These are phyloP conservation scores for Drosophila kikkawai DNA, from an alignment of 1,140 invertebrate species.

Conservation along the genomic window DNA sequence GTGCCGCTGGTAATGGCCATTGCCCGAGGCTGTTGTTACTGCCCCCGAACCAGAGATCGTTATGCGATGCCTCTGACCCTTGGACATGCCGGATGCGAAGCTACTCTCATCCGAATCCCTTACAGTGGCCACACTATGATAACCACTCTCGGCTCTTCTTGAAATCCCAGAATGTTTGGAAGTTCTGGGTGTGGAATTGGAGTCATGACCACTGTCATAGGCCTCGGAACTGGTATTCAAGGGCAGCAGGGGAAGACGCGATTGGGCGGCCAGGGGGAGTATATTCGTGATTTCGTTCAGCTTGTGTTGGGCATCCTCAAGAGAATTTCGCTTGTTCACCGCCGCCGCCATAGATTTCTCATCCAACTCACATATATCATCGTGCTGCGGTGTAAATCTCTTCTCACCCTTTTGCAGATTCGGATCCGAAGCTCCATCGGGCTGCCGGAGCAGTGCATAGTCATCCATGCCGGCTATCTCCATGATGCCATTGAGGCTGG, in stretches of 20 bases:
- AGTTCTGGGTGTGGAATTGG: constrained; percentile 89
- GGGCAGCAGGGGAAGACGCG: constrained; percentile 76
- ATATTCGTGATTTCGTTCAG: constrained; percentile 74
- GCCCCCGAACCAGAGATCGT: constrained; percentile 84
- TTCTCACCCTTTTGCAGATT: constrained; percentile 91
- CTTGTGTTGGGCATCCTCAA: constrained; percentile 89
- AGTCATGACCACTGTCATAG: constrained; percentile 93
- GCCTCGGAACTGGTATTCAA: constrained; percentile 86
- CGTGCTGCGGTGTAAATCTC: constrained; percentile 68
- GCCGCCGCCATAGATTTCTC: constrained; percentile 86
- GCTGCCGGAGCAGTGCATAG: constrained; percentile 91
- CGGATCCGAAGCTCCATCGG: constrained; percentile 96
- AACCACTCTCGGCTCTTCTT: constrained; percentile 92
- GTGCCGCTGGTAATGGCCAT: constrained; percentile 69
- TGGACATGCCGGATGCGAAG: constrained; percentile 91
- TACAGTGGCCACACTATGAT: constrained; percentile 91
- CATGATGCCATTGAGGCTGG: constrained; percentile 85
- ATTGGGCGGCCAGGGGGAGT: constrained; percentile 86
- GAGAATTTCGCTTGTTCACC: constrained; percentile 86
- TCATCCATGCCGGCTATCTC: constrained; percentile 87
- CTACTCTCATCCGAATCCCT: constrained; percentile 94
- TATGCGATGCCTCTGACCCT: constrained; percentile 88
- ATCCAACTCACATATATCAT: constrained; percentile 81
- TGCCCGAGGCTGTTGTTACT: constrained; percentile 27
- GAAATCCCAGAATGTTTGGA: constrained; percentile 91